Evolutionary conservation across 2,797 vertebrate species (phyloP).

Genomic region (Malurus leucopterus): DNA sequence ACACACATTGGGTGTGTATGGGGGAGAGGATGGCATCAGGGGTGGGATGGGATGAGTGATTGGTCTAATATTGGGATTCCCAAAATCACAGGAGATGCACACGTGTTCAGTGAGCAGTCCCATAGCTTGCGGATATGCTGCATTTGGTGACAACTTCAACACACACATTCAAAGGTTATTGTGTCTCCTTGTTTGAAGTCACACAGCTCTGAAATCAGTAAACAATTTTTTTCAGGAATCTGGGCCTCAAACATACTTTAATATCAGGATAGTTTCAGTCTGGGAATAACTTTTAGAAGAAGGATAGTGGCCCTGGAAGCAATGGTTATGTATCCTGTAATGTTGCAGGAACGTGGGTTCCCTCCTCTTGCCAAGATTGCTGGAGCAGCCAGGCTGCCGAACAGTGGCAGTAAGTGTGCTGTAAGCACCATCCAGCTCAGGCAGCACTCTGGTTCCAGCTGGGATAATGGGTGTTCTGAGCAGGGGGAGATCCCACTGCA

Average conservation of each 20-base stretch:
- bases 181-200: neutral
- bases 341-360: neutral
- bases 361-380: neutral
- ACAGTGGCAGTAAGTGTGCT: too few species aligned
- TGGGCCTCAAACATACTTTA: neutral
- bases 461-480: neutral
- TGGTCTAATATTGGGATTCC: neutral
- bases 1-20: fast-evolving
- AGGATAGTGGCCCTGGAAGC: neutral
- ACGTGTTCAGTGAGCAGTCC: fast-evolving
- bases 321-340: neutral
- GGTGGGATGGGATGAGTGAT: neutral
- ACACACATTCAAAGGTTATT: fast-evolving
- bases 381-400: neutral
- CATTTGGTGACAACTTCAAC: neutral
- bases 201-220: neutral
- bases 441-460: fast-evolving
- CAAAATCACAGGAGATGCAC: fast-evolving
- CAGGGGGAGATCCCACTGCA: neutral
- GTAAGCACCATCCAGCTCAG: fast-evolving
- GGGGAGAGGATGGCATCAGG: neutral
- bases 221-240: neutral
- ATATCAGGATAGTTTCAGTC: neutral
- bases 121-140: neutral
- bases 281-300: neutral